These are phyloP conservation scores for Panurus biarmicus DNA, from an alignment of 2,113 vertebrate genomes.

Conservation along the genomic window DNA sequence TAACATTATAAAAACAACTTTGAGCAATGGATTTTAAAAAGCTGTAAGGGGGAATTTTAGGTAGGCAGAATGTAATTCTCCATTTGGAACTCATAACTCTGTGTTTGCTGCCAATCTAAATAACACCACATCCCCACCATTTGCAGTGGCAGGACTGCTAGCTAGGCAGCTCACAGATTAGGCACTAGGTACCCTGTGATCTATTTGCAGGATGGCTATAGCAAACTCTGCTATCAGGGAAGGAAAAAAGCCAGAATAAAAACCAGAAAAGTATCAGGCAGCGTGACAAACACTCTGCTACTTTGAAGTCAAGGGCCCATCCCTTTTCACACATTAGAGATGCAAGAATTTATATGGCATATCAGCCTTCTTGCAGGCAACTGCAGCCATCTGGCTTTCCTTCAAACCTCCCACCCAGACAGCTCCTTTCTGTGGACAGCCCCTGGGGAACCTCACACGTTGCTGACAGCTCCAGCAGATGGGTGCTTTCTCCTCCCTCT, in stretches of 20 bases:
- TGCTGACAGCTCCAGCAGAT: constrained; percentile 5
- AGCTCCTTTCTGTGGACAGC: not conserved
- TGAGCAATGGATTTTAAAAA: not conserved
- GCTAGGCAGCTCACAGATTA: not conserved
- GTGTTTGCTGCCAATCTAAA: not conserved
- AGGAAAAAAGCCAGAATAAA: not conserved
- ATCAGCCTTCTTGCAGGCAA: not conserved
- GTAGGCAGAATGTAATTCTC: constrained; percentile 20
- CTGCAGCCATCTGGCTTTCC: constrained; percentile 16
- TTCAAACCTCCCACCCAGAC: not conserved
- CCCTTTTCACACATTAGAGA: not conserved
- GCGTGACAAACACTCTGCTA: not conserved
- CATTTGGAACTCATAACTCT: not conserved
- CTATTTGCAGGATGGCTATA: not conserved
- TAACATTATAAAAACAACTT: not conserved
- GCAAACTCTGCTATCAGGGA: not conserved
- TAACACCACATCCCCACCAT: not conserved
- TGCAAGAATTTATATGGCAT: not conserved
- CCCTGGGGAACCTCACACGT: not conserved
- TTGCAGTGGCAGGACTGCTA: not conserved
- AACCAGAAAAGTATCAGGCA: not conserved
- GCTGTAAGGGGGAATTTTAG: not conserved
- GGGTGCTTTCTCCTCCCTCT: not conserved
- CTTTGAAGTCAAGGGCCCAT: not conserved
- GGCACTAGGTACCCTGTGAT: not conserved